A percentile compares a stretch with the other conserved stretches of the same genome.
Conservation (phyloP, 2,797 vertebrate genomes). For the Crocodylus rhombifer region DNA sequence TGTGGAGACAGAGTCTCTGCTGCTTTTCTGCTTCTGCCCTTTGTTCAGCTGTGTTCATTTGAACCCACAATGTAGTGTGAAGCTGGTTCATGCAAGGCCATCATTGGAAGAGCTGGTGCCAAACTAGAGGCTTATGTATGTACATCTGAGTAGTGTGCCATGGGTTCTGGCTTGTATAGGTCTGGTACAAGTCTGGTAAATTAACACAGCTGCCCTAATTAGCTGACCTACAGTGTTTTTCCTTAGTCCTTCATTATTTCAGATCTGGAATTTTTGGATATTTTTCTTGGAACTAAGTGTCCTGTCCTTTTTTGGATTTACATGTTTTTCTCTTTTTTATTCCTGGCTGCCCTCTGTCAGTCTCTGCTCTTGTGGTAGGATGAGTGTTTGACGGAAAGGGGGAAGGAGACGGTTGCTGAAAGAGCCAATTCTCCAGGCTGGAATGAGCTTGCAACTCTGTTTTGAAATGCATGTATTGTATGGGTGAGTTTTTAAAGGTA, state of each 20-base stretch:
- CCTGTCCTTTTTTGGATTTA: background rate
- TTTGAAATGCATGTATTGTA: background rate
- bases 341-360: no score
- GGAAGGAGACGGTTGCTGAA: no score
- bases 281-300: background rate
- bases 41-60: background rate
- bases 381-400: no score
- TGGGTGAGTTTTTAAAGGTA: background rate
- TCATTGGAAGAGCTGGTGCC: background rate
- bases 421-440: no score
- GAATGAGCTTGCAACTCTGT: background rate
- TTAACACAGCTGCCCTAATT: background rate
- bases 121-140: rapidly evolving
- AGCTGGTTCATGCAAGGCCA: constrained; percentile 27
- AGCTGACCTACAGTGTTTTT: background rate
- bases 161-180: background rate
- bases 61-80: background rate
- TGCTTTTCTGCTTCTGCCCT: background rate
- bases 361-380: no score
- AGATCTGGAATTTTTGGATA: background rate
- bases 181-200: background rate
- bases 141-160: background rate
- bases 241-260: background rate
- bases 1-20: rapidly evolving
- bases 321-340: no score